Evolutionary conservation across 2,797 vertebrate species (phyloP).

Genomic region (Melanotaenia nigrans): DNA sequence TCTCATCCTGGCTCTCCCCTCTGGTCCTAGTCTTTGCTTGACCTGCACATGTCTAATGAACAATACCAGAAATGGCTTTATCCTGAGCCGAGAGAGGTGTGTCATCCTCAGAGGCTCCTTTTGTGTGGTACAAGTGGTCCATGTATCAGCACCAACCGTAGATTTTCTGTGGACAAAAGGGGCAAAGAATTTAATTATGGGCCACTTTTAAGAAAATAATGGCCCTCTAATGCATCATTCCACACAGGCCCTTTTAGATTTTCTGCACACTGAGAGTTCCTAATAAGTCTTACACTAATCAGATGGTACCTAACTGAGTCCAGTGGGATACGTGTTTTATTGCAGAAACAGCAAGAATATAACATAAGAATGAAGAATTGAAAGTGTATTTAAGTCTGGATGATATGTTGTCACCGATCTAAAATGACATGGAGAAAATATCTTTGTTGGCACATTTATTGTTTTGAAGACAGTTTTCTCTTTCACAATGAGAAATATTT

Average conservation of each 20-base stretch:
- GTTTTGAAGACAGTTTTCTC: background rate
- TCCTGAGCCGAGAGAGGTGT: conserved; percentile 24
- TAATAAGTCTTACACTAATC: conserved; percentile 25
- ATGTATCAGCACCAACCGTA: conserved; percentile 41
- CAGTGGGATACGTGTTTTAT: conserved; percentile 2
- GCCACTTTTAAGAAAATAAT: conserved; percentile 43
- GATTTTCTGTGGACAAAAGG: conserved; percentile 43
- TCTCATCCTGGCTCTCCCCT: conserved; percentile 18
- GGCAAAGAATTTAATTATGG: conserved; percentile 49
- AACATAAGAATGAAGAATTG: background rate
- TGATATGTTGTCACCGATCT: background rate
- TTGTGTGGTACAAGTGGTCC: conserved; percentile 46
- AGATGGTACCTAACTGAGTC: conserved; percentile 29
- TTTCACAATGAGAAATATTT: background rate
- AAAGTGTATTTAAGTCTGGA: background rate
- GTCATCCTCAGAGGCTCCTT: conserved; percentile 42
- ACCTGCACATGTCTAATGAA: conserved; percentile 50
- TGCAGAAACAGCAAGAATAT: conserved; percentile 16
- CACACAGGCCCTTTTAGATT: conserved; percentile 29
- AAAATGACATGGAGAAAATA: background rate
- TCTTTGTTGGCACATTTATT: background rate
- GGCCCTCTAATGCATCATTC: conserved; percentile 43
- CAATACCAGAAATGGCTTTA: conserved; percentile 34
- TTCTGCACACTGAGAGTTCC: conserved; percentile 18
- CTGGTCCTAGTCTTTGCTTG: conserved; percentile 34